These are phyloP conservation scores for Tetheella fluctuosa DNA, from an alignment of 2,888 invertebrate species.

Conservation along the genomic window DNA sequence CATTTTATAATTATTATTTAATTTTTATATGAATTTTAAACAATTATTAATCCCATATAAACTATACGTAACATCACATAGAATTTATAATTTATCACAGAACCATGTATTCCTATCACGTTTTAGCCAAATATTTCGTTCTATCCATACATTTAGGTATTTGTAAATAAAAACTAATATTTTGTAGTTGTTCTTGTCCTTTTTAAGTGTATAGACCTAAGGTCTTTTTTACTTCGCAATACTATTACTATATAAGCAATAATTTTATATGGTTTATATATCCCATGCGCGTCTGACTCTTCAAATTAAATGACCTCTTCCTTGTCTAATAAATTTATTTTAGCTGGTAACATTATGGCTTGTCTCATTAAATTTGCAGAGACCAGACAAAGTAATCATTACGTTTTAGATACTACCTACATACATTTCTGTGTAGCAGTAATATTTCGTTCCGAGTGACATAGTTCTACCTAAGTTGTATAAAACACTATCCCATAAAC, in stretches of 20 bases:
- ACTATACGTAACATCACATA: slow-evolving; percentile 48
- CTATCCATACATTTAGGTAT: slow-evolving; percentile 70
- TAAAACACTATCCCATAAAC: slow-evolving; percentile 37
- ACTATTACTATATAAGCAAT: slow-evolving; percentile 78
- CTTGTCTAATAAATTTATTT: slow-evolving; percentile 24
- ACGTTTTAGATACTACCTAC: too few species aligned
- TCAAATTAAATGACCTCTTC: slow-evolving; percentile 45
- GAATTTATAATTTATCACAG: slow-evolving; percentile 60
- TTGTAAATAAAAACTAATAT: slow-evolving; percentile 73
- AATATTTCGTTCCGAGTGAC: slow-evolving; percentile 46
- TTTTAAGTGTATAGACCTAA: slow-evolving; percentile 74
- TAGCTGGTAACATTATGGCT: slow-evolving; percentile 33
- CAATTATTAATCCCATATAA: slow-evolving; percentile 11
- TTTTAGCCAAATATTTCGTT: slow-evolving; percentile 83
- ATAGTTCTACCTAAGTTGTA: slow-evolving; percentile 54
- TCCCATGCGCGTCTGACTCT: slow-evolving; percentile 46
- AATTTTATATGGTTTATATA: slow-evolving; percentile 70
- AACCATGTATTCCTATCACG: slow-evolving; percentile 75
- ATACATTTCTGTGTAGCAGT: slow-evolving; percentile 24
- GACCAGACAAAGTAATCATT: slow-evolving; percentile 26
- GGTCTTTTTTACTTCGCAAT: slow-evolving; percentile 80
- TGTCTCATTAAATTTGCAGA: slow-evolving; percentile 45
- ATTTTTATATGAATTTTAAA: slow-evolving; percentile 27
- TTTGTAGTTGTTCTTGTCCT: slow-evolving; percentile 77
- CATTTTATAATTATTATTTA: slow-evolving; percentile 58